Percentiles rank a stretch among this genome's conserved stretches.
Evolutionary conservation across 2,888 invertebrate species (phyloP).

Genomic region (Lochmaea crataegi): DNA sequence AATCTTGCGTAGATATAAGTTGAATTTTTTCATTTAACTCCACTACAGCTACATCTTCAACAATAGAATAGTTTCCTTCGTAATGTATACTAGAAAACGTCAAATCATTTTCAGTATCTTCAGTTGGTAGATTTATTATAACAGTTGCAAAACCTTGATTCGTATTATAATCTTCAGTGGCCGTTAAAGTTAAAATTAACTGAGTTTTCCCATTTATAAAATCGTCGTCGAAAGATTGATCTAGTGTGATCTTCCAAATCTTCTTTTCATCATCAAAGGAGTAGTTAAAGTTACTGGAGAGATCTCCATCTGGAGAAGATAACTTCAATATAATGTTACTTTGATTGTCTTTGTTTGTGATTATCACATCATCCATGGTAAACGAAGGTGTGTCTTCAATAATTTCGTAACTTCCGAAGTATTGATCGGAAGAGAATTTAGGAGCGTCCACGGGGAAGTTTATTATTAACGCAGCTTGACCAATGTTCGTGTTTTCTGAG

Average conservation of each 20-base stretch:
- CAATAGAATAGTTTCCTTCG: constrained; percentile 23
- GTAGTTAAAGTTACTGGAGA: constrained; percentile 12
- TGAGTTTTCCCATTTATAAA: constrained; percentile 34
- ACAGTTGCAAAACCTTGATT: constrained; percentile 34
- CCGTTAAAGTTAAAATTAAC: constrained; percentile 43
- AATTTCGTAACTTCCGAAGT: constrained; percentile 18
- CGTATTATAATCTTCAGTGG: constrained; percentile 32
- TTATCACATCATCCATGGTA: constrained; percentile 11
- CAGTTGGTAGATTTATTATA: constrained; percentile 39
- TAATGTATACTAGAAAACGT: constrained; percentile 27
- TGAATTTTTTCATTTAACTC: constrained; percentile 21
- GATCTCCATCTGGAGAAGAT: constrained; percentile 9
- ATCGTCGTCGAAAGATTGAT: constrained; percentile 26
- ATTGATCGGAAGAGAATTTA: constrained; percentile 22
- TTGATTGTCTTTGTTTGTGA: constrained; percentile 25
- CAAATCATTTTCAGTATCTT: constrained; percentile 1
- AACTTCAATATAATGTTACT: constrained; percentile 5
- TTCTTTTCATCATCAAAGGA: not conserved
- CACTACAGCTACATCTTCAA: constrained; percentile 9
- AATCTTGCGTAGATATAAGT: constrained; percentile 12
- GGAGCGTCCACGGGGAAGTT: constrained; percentile 19
- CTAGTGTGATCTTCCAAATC: constrained; percentile 16
- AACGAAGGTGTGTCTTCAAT: not conserved
- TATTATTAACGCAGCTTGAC: constrained; percentile 24
- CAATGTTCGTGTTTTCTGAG: constrained; percentile 1